Conservation (phyloP, 2,113 vertebrate species). For the Pomatostomus ruficeps region DNA sequence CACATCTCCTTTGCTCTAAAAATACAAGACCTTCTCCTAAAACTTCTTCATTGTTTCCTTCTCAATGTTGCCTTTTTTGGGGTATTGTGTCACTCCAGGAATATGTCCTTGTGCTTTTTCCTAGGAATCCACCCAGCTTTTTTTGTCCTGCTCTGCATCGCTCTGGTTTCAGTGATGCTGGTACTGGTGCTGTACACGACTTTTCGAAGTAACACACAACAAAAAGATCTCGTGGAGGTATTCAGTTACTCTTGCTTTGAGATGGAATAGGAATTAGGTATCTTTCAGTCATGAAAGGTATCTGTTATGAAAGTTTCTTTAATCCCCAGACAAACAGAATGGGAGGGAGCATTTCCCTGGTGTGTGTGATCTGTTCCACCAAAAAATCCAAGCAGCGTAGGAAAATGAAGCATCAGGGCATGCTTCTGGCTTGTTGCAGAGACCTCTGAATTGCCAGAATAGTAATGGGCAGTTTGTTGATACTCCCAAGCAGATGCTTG, state of each 20-base stretch:
- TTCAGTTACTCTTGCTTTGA: background rate
- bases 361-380: background rate
- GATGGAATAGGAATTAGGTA: background rate
- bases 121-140: slow-evolving; percentile 71
- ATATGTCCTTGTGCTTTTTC: background rate
- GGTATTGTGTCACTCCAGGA: background rate
- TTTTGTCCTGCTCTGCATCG: slow-evolving; percentile 79
- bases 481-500: background rate
- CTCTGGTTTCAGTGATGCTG: slow-evolving; percentile 71
- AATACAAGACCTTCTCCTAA: background rate
- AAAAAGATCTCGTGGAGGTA: slow-evolving; percentile 76
- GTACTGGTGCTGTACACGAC: slow-evolving; percentile 76
- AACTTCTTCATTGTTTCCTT: background rate
- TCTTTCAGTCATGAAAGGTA: background rate
- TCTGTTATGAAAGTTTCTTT: background rate
- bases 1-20: background rate
- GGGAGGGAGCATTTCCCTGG: background rate
- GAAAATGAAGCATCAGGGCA: background rate
- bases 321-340: background rate
- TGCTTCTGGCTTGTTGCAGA: background rate
- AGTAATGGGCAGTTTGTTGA: background rate
- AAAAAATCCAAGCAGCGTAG: background rate
- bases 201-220: slow-evolving; percentile 63
- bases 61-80: background rate
- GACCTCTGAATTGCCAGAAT: background rate